phyloP scores from a whole-genome alignment of 2,888 invertebrate genomes.

The Spilosoma lubricipeda region DNA sequence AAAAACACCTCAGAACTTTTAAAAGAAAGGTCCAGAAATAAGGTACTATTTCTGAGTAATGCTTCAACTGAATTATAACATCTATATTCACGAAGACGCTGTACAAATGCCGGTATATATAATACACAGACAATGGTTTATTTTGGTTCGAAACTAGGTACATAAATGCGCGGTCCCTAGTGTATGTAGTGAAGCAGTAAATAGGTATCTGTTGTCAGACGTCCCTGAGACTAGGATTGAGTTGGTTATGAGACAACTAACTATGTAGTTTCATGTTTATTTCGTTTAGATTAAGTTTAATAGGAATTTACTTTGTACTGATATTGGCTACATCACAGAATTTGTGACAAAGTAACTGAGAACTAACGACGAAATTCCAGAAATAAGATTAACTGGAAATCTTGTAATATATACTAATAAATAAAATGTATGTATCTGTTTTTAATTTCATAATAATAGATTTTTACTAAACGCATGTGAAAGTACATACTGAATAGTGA shows the following conservation, averaged over 20 bases:
- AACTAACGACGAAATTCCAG: not conserved
- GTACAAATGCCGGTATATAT: not conserved
- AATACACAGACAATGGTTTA: constrained; percentile 9
- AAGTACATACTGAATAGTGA: too few species aligned
- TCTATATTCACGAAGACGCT: not conserved
- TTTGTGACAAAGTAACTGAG: not conserved
- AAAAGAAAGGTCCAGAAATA: not conserved
- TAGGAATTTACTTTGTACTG: constrained; percentile 3
- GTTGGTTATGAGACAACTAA: constrained; percentile 12
- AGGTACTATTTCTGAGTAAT: not conserved
- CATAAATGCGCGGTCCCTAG: constrained; percentile 9
- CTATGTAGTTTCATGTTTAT: constrained; percentile 9
- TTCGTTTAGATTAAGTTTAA: constrained; percentile 9
- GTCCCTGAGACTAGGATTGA: not conserved
- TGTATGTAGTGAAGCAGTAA: constrained; percentile 25
- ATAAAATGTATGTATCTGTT: too few species aligned
- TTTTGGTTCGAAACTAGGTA: constrained; percentile 19
- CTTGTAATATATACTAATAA: not conserved
- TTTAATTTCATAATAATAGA: too few species aligned
- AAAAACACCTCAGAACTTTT: not conserved
- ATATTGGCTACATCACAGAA: not conserved
- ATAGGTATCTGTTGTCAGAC: constrained; percentile 14
- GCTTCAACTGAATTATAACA: not conserved
- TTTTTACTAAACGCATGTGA: too few species aligned
- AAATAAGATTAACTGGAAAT: not conserved